Percentiles rank a stretch among this genome's conserved stretches.
Conservation (phyloP, 2,888 invertebrate genomes). For the Leptinotarsa tumamoca region DNA sequence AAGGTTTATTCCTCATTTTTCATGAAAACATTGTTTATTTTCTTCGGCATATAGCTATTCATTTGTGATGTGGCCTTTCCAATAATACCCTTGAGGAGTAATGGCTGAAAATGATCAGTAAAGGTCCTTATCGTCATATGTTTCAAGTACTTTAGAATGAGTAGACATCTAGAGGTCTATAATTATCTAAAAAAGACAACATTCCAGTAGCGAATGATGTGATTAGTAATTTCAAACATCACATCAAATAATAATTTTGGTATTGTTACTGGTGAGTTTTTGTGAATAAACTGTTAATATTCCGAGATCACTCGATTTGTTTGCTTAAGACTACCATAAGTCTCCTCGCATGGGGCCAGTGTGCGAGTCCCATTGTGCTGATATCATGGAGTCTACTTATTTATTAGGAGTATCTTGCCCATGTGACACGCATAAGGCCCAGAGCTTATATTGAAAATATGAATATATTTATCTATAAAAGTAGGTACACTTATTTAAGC, state of each 20-base stretch:
- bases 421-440: constrained; percentile 59
- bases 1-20: too few species aligned
- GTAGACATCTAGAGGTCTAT: too few species aligned
- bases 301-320: constrained; percentile 42
- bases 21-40: too few species aligned
- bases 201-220: neutral
- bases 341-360: constrained; percentile 57
- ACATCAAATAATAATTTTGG: too few species aligned
- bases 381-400: constrained; percentile 48
- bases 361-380: constrained; percentile 56
- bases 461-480: constrained; percentile 61
- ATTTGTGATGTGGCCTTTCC: too few species aligned
- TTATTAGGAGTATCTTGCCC: constrained; percentile 58
- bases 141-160: too few species aligned
- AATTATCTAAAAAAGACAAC: neutral
- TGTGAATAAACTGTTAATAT: neutral
- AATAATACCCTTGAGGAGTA: too few species aligned
- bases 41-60: too few species aligned
- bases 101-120: too few species aligned
- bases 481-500: constrained; percentile 65
- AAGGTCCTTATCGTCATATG: too few species aligned
- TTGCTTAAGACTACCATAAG: constrained; percentile 52
- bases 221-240: too few species aligned
- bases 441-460: constrained; percentile 62
- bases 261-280: neutral